Conservation (phyloP, 2,113 vertebrate genomes). For the Gila orcuttii region DNA sequence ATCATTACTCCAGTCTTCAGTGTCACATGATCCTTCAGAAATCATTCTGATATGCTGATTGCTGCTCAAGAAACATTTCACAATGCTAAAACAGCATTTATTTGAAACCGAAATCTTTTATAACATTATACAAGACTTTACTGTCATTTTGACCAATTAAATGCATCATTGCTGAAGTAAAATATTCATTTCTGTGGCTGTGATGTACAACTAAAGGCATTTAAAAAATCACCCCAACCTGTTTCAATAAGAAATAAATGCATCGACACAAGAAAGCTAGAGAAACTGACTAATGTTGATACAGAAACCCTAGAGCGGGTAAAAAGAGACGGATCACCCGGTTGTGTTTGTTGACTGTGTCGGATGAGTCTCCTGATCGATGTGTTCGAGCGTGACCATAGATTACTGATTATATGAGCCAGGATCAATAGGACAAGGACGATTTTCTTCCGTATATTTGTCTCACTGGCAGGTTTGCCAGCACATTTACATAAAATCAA, state of each 20-base stretch:
- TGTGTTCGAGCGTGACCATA: conserved; percentile 26
- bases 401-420: conserved; percentile 46
- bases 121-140: too few species aligned
- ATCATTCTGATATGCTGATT: background rate
- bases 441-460: conserved; percentile 38
- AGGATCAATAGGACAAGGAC: conserved; percentile 33
- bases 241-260: background rate
- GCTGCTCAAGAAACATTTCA: background rate
- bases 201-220: background rate
- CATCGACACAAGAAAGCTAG: background rate
- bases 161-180: too few species aligned
- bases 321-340: background rate
- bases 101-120: too few species aligned
- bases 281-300: background rate
- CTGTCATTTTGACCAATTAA: too few species aligned
- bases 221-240: background rate
- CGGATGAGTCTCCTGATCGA: conserved; percentile 28
- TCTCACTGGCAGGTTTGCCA: conserved; percentile 38
- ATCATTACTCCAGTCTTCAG: background rate
- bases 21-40: conserved; percentile 1
- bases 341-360: conserved; percentile 23
- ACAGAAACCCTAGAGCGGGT: background rate
- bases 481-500: conserved; percentile 49
- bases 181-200: background rate
- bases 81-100: background rate